These are phyloP conservation scores for Hofmannophila pseudospretella DNA, from an alignment of 2,888 invertebrate genomes.

Conservation along the genomic window DNA sequence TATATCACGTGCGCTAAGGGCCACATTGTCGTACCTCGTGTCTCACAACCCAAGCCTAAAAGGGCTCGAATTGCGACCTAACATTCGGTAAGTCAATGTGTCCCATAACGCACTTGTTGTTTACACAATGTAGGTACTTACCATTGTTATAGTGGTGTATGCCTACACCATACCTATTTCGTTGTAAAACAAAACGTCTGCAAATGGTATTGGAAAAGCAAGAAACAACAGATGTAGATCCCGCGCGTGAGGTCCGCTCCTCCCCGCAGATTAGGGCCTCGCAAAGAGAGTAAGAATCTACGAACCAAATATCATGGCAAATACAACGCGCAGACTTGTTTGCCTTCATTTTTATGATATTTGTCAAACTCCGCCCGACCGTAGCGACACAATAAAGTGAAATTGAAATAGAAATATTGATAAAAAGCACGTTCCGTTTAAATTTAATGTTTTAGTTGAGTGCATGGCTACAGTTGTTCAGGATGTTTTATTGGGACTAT, in stretches of 20 bases:
- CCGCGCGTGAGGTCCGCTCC: slow-evolving; percentile 58
- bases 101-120: too few relatives aligned
- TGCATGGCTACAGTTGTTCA: too few relatives aligned
- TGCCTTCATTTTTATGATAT: slow-evolving; percentile 70
- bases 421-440: slow-evolving; percentile 45
- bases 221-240: slow-evolving; percentile 59
- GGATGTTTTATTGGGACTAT: too few relatives aligned
- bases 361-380: slow-evolving; percentile 35
- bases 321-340: slow-evolving; percentile 57
- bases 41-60: too few relatives aligned
- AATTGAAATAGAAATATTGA: slow-evolving; percentile 42
- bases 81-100: too few relatives aligned
- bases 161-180: too few relatives aligned
- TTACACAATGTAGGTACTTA: too few relatives aligned
- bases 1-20: too few relatives aligned
- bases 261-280: slow-evolving; percentile 57
- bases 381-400: slow-evolving; percentile 44
- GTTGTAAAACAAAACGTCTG: slow-evolving; percentile 12
- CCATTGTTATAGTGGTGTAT: too few relatives aligned
- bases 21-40: too few relatives aligned
- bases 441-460: slow-evolving; percentile 10
- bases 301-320: slow-evolving; percentile 60
- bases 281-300: slow-evolving; percentile 63
- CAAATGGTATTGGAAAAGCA: slow-evolving; percentile 35
- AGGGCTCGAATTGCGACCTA: too few relatives aligned